Evolutionary conservation across 2,888 invertebrate species (phyloP).

Genomic region (Microdon myrmicae): DNA sequence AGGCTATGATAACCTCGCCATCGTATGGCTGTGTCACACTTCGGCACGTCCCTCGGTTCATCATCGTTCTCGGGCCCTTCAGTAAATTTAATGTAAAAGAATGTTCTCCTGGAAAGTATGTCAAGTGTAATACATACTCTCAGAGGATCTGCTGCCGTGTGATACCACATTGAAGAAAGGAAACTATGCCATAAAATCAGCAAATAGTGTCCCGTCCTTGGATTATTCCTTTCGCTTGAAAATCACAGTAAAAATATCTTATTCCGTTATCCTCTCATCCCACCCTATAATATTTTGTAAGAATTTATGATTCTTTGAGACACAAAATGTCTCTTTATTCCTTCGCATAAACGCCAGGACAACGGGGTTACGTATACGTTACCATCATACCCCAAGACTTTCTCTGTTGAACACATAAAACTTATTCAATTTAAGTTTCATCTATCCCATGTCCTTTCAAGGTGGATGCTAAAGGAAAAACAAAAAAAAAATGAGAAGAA

Average conservation of each 20-base stretch:
- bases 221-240: constrained; percentile 43
- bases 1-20: constrained; percentile 28
- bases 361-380: constrained; percentile 28
- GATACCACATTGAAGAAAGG: constrained; percentile 45
- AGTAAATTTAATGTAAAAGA: constrained; percentile 39
- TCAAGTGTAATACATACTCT: constrained; percentile 45
- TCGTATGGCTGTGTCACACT: no score
- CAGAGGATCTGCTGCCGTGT: constrained; percentile 25
- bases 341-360: constrained; percentile 35
- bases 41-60: no score
- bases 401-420: constrained; percentile 25
- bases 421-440: constrained; percentile 18
- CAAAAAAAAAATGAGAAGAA: no score
- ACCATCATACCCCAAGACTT: constrained; percentile 3
- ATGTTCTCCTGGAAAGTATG: constrained; percentile 41
- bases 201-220: constrained; percentile 35
- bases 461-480: constrained; percentile 18
- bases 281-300: constrained; percentile 27
- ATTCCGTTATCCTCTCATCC: no score
- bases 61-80: no score
- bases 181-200: constrained; percentile 22
- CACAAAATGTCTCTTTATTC: constrained; percentile 36
- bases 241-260: constrained; percentile 40
- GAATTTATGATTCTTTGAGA: constrained; percentile 34
- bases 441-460: constrained; percentile 3